Evolutionary conservation across 2,888 invertebrate species (phyloP).

Genomic region (Lasioglossum malachurum): DNA sequence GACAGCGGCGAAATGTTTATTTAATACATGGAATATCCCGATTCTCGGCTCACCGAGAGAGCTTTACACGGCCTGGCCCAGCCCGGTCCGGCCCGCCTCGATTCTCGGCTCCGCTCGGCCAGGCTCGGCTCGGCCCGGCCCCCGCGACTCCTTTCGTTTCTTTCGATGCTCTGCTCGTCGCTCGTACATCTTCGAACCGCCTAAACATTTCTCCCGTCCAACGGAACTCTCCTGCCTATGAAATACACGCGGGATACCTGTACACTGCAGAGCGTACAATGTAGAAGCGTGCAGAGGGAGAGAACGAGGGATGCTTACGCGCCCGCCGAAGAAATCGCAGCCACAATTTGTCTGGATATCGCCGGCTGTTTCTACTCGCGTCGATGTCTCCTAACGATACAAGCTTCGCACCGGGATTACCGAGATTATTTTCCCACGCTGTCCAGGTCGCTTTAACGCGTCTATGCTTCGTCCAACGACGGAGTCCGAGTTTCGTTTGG

Average conservation of each 20-base stretch:
- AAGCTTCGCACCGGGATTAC: neutral
- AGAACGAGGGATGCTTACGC: neutral
- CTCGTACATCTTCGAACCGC: slow-evolving; percentile 26
- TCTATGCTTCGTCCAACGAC: neutral
- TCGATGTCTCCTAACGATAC: neutral
- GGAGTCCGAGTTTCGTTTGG: neutral
- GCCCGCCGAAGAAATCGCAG: neutral
- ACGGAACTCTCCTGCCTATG: neutral
- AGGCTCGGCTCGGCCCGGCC: neutral
- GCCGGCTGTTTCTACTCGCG: neutral
- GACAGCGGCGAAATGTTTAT: slow-evolving; percentile 70
- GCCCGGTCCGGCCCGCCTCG: slow-evolving; percentile 37
- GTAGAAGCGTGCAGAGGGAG: neutral
- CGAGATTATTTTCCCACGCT: neutral
- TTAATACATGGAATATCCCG: slow-evolving; percentile 66
- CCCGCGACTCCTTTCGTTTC: slow-evolving; percentile 18
- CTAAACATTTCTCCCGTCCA: slow-evolving; percentile 32
- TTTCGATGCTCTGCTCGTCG: slow-evolving; percentile 20
- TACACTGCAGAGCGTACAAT: neutral
- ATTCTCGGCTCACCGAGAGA: slow-evolving; percentile 25
- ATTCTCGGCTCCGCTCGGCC: neutral
- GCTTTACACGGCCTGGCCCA: slow-evolving; percentile 22
- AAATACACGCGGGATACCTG: slow-evolving; percentile 5
- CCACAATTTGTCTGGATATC: neutral
- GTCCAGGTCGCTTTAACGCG: neutral